These are phyloP conservation scores for Teleogryllus occipitalis DNA, from an alignment of 1,140 invertebrate species.

Conservation along the genomic window DNA sequence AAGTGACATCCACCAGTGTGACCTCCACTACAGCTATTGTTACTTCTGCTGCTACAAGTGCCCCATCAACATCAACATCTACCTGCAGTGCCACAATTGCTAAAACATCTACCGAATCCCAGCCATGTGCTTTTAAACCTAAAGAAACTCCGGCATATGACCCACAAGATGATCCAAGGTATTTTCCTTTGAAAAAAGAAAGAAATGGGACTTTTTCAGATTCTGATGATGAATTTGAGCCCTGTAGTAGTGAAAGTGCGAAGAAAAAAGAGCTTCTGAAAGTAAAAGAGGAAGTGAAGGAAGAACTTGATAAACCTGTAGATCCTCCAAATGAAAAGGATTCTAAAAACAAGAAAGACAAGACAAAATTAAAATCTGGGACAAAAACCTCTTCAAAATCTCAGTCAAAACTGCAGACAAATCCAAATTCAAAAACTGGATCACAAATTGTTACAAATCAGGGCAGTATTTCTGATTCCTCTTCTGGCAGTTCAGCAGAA, in stretches of 20 bases:
- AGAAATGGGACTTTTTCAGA: constrained; percentile 26
- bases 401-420: constrained; percentile 3
- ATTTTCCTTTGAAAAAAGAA: constrained; percentile 59
- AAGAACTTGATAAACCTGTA: constrained; percentile 7
- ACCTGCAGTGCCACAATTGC: constrained; percentile 15
- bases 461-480: background rate
- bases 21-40: constrained; percentile 21
- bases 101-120: constrained; percentile 13
- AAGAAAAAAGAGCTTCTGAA: constrained; percentile 18
- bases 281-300: constrained; percentile 14
- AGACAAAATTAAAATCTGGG: background rate
- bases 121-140: constrained; percentile 8
- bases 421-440: background rate
- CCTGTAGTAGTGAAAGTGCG: constrained; percentile 13
- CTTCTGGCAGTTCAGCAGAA: background rate
- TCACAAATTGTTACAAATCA: background rate
- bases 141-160: constrained; percentile 27
- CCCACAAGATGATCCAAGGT: constrained; percentile 56
- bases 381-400: constrained; percentile 6
- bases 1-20: constrained; percentile 23
- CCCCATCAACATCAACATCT: constrained; percentile 14
- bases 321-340: constrained; percentile 14
- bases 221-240: constrained; percentile 24
- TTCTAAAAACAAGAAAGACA: constrained; percentile 13
- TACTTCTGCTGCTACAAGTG: constrained; percentile 30